phyloP scores from a whole-genome alignment of 1,140 invertebrate genomes.

The Sycophaga agraensis region DNA sequence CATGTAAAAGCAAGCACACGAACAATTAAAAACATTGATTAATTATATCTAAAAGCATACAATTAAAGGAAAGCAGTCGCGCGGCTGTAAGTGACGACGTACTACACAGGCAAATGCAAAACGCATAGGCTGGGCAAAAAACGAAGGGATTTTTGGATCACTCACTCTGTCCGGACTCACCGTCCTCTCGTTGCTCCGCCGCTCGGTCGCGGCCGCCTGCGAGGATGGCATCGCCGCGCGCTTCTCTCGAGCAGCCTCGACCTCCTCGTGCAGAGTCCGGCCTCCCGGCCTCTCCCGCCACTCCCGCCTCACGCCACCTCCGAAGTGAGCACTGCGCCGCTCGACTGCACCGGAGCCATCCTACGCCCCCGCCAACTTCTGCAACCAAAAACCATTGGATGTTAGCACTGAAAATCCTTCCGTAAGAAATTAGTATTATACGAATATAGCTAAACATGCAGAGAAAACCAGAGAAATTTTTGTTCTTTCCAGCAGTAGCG shows the following conservation, averaged over 20 bases:
- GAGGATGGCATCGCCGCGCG: constrained; percentile 17
- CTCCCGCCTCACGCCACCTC: not conserved
- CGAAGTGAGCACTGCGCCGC: constrained; percentile 1
- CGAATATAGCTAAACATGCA: too few relatives aligned
- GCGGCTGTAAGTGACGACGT: too few relatives aligned
- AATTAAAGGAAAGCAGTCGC: too few relatives aligned
- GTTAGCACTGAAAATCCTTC: too few relatives aligned
- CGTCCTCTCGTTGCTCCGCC: constrained; percentile 23
- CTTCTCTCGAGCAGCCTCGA: not conserved
- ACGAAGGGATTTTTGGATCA: not conserved
- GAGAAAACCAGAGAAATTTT: too few relatives aligned
- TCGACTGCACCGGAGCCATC: constrained; percentile 18
- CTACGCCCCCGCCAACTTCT: not conserved
- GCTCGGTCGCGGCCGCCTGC: constrained; percentile 23
- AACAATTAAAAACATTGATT: too few relatives aligned
- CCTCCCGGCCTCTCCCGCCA: not conserved
- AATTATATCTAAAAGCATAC: too few relatives aligned
- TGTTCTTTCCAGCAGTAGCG: too few relatives aligned
- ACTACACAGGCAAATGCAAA: too few relatives aligned
- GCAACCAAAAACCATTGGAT: too few relatives aligned
- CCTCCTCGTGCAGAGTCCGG: not conserved
- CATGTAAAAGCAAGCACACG: too few relatives aligned
- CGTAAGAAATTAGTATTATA: too few relatives aligned
- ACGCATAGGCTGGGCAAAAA: not conserved
- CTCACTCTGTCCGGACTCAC: constrained; percentile 10